A percentile compares a stretch with the other conserved stretches of the same genome.
These are phyloP conservation scores for Lithophane ornitopus DNA, from an alignment of 2,888 invertebrate genomes.

Conservation along the genomic window DNA sequence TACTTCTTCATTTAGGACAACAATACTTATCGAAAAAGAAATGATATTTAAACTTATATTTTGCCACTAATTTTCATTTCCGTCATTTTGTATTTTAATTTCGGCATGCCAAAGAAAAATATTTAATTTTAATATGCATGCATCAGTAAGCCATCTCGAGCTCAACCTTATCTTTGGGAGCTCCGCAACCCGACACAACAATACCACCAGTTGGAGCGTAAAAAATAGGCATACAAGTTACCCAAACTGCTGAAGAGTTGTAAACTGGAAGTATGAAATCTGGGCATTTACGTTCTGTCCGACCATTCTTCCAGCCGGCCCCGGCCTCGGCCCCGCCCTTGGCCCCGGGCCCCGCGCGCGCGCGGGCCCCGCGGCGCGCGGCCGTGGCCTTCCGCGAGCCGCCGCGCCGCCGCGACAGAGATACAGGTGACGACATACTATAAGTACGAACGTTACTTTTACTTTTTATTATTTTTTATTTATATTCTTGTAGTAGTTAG, in stretches of 20 bases:
- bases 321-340: slow-evolving; percentile 76
- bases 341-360: slow-evolving; percentile 69
- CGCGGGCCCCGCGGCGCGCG: slow-evolving; percentile 74
- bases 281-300: background rate
- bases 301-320: slow-evolving; percentile 63
- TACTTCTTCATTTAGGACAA: too few species aligned
- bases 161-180: too few species aligned
- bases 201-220: too few species aligned
- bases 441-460: slow-evolving; percentile 50
- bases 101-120: background rate
- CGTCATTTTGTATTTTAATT: background rate
- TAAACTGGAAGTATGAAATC: background rate
- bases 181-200: too few species aligned
- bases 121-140: background rate
- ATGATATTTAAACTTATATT: too few species aligned
- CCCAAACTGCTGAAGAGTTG: background rate
- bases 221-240: too few species aligned
- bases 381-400: slow-evolving; percentile 85
- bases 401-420: slow-evolving; percentile 74
- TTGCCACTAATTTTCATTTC: background rate
- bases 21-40: too few species aligned
- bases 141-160: too few species aligned
- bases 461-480: slow-evolving; percentile 22
- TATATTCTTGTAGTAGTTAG: background rate
- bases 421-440: slow-evolving; percentile 70